A percentile compares a stretch with the other conserved stretches of the same genome.
These are phyloP conservation scores for Merops nubicus DNA, from an alignment of 2,113 vertebrate genomes.

Conservation along the genomic window DNA sequence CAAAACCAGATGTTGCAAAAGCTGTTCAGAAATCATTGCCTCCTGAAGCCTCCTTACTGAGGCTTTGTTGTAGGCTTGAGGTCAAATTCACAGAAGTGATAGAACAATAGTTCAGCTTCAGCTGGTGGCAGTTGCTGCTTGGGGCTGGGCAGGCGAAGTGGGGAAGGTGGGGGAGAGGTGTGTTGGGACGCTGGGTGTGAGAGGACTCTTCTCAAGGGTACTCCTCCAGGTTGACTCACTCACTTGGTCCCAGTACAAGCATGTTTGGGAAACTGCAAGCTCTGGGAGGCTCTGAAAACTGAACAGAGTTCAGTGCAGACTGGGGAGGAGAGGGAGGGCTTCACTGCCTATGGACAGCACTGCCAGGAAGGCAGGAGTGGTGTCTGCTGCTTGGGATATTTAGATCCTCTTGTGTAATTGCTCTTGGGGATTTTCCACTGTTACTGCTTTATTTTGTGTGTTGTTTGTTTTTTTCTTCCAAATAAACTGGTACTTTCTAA, in stretches of 20 bases:
- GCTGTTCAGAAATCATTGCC: fast-evolving
- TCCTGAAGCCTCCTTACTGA: neutral
- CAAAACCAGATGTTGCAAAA: neutral
- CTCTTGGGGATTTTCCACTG: constrained; percentile 66
- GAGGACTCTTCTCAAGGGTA: neutral
- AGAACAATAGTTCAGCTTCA: neutral
- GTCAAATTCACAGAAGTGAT: fast-evolving
- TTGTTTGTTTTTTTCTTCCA: constrained; percentile 53
- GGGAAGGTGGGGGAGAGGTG: fast-evolving
- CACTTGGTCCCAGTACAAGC: neutral
- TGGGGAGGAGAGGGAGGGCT: neutral
- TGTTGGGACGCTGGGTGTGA: neutral
- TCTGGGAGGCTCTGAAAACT: neutral
- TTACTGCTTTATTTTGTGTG: constrained; percentile 61
- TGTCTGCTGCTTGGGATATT: neutral
- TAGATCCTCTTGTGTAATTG: constrained; percentile 53
- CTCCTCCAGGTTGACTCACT: neutral
- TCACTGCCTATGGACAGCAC: neutral
- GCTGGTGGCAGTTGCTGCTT: fast-evolving
- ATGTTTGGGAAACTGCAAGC: neutral
- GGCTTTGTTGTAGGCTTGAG: neutral
- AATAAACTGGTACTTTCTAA: constrained; percentile 82
- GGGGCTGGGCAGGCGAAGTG: fast-evolving
- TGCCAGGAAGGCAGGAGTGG: neutral
- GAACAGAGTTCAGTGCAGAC: neutral